These are phyloP conservation scores for Ectropis crepuscularia DNA, from an alignment of 2,888 invertebrate genomes.

Conservation along the genomic window DNA sequence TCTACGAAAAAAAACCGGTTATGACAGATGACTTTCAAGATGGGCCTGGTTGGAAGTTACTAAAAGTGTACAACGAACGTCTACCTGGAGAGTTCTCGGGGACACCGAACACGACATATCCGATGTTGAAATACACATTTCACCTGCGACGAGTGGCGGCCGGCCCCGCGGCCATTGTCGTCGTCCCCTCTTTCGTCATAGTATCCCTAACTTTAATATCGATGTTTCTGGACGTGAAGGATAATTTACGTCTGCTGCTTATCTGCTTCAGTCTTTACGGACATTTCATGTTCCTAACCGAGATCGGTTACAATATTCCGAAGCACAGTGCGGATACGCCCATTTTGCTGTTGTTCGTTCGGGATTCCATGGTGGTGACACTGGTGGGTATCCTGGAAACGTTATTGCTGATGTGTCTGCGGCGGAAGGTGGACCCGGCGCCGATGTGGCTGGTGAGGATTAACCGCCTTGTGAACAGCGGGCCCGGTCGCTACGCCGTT, in stretches of 20 bases:
- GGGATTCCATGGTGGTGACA: constrained; percentile 76
- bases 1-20: constrained; percentile 62
- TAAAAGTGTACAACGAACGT: constrained; percentile 69
- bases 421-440: constrained; percentile 58
- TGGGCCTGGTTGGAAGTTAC: constrained; percentile 86
- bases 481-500: constrained; percentile 72
- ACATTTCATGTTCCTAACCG: constrained; percentile 85
- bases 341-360: constrained; percentile 76
- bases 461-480: constrained; percentile 61
- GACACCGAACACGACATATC: constrained; percentile 85
- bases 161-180: constrained; percentile 81
- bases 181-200: constrained; percentile 83
- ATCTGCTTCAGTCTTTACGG: constrained; percentile 85
- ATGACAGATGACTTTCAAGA: constrained; percentile 74
- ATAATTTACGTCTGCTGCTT: constrained; percentile 82
- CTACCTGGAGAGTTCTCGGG: constrained; percentile 78
- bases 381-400: constrained; percentile 67
- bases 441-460: constrained; percentile 66
- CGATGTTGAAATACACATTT: constrained; percentile 84
- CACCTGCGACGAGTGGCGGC: constrained; percentile 84
- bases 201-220: constrained; percentile 84
- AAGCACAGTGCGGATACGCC: constrained; percentile 85
- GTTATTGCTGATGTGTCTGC: constrained; percentile 66
- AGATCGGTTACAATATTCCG: constrained; percentile 85
- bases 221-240: constrained; percentile 83